These are phyloP conservation scores for Sciaenops ocellatus DNA, from an alignment of 2,797 vertebrate species.

Conservation along the genomic window DNA sequence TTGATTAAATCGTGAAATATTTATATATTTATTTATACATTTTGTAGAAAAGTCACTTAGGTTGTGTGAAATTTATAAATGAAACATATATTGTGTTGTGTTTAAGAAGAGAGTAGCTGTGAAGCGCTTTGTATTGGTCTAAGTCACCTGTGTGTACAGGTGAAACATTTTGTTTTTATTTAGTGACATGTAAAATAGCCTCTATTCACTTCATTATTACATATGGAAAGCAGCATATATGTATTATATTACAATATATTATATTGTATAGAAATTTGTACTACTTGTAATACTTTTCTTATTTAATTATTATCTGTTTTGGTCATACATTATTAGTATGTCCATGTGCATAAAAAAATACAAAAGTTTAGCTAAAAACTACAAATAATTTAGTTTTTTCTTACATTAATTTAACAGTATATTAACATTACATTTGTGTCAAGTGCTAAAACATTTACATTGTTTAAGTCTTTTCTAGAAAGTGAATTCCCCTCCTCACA, in stretches of 20 bases:
- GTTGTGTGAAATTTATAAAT: background rate
- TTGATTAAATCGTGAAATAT: background rate
- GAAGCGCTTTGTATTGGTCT: background rate
- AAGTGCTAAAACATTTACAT: constrained; percentile 10
- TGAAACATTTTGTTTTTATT: background rate
- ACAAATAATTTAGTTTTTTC: too few relatives aligned
- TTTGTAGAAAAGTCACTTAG: background rate
- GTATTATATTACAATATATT: too few relatives aligned
- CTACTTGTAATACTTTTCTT: too few relatives aligned
- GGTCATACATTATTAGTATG: background rate
- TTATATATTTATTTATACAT: too few relatives aligned
- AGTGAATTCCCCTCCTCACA: constrained; percentile 21
- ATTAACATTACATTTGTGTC: background rate
- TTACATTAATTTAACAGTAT: too few relatives aligned
- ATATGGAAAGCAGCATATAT: too few relatives aligned
- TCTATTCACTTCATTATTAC: background rate
- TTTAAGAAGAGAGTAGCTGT: background rate
- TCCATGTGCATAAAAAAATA: background rate
- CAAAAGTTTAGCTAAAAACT: too few relatives aligned
- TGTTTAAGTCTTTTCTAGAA: background rate
- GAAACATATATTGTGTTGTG: background rate
- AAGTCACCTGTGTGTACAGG: background rate
- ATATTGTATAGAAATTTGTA: background rate
- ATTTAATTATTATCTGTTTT: background rate
- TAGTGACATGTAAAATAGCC: background rate